Evolutionary conservation across 2,797 vertebrate species (phyloP), one percentile per base, ranked within the genome.

Genomic region (Megalops cyprinoides): DNA sequence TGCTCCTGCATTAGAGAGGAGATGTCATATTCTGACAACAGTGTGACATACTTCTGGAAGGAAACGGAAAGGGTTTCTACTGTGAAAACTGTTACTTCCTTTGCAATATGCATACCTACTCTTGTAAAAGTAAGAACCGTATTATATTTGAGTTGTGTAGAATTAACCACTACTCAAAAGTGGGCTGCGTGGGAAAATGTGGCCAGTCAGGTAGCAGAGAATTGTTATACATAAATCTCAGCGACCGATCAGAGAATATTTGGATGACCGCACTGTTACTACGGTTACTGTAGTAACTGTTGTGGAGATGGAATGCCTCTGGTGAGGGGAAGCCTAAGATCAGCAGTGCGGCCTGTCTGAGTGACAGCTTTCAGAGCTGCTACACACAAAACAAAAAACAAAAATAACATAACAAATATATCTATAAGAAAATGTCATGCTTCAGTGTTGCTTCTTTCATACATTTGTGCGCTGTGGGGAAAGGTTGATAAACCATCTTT

Each of bases 241-340:
- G 55, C 23, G 9, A 12, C 23, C 55, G 58, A 58, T 58, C n/a
- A 25, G 23, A 58, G 55, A n/a, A 58, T 58, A n/a, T 58, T 58
- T 58, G 55, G 25, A 58, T 25, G 4, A 58, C n/a, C 25, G 55
- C 23, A 5, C 5, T 58, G 55, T 71, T 71, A 44, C 53, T 34
- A 73, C 25, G 67, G 67, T 20, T 73, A 20, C 44, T 48, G 65
- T 42, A 73, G 67, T 73, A 56, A 73, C 53, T 49, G 65, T 44
- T 6, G 12, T 71, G 49, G 23, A 44, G 37, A 73, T 56, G 78
- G n/a, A 48, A 69, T 37, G 28, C 46, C 25, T 12, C 65, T 42
- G 48, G 58, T 44, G n/a, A 28, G 62, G 62, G 67, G 15, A 18
- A 79, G 37, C 49, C 39, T 6, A 34, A 42, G 51, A 8, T 34